Percentiles rank a stretch among this genome's conserved stretches.
Evolutionary conservation across 2,888 invertebrate genomes (phyloP).

Genomic region (Drosophila atripex): DNA sequence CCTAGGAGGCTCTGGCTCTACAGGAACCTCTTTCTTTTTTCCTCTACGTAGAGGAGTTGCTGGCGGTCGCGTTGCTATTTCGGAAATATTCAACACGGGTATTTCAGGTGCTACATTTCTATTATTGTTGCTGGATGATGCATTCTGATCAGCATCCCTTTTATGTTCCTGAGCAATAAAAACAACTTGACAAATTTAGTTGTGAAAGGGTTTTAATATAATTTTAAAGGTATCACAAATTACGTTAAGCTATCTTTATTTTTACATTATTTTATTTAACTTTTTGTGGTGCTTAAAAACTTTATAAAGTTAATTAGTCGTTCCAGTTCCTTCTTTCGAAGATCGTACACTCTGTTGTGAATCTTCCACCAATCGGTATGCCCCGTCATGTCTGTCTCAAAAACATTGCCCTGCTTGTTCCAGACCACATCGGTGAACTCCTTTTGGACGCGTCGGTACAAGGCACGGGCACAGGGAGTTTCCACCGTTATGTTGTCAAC

Average conservation of each 20-base stretch:
- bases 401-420: slow-evolving; percentile 34
- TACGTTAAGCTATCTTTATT: slow-evolving; percentile 1
- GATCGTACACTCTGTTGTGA: background rate
- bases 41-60: slow-evolving; percentile 8
- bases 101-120: slow-evolving; percentile 2
- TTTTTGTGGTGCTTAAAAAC: slow-evolving; percentile 10
- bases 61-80: background rate
- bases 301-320: slow-evolving; percentile 22
- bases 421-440: slow-evolving; percentile 16
- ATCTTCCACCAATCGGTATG: background rate
- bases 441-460: slow-evolving; percentile 23
- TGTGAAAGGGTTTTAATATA: slow-evolving; percentile 6
- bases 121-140: background rate
- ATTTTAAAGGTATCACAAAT: slow-evolving; percentile 16
- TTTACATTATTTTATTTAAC: background rate
- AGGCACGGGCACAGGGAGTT: slow-evolving; percentile 13
- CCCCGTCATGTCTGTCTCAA: slow-evolving; percentile 15
- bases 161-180: no score
- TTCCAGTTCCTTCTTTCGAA: slow-evolving; percentile 3
- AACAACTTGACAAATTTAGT: background rate
- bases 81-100: slow-evolving; percentile 24
- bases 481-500: slow-evolving; percentile 12
- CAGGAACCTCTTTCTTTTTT: slow-evolving; percentile 9
- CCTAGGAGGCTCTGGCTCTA: slow-evolving; percentile 1
- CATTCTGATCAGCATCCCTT: no score